phyloP scores from a whole-genome alignment of 2,797 vertebrate genomes.

The Liparis tanakae region DNA sequence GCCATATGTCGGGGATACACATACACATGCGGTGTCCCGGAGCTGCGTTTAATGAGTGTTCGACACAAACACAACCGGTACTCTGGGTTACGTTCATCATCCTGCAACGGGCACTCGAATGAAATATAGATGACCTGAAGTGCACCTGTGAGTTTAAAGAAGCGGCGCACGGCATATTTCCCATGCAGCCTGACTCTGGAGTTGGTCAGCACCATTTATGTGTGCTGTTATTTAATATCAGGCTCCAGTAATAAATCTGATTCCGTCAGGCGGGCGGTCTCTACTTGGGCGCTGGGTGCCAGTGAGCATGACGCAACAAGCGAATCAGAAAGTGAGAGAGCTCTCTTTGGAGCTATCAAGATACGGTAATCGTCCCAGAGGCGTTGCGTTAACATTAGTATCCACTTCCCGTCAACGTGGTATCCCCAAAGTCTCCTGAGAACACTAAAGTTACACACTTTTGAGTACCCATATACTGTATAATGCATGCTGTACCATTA shows the following conservation, averaged over 20 bases:
- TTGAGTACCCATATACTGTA: background rate
- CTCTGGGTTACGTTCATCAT: slow-evolving; percentile 53
- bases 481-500: slow-evolving; percentile 9
- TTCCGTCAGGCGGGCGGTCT: slow-evolving; percentile 38
- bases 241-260: slow-evolving; percentile 63
- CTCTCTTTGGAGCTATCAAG: slow-evolving; percentile 47
- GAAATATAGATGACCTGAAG: slow-evolving; percentile 70
- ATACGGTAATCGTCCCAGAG: slow-evolving; percentile 46
- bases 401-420: slow-evolving; percentile 24
- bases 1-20: slow-evolving; percentile 8
- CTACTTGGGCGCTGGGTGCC: slow-evolving; percentile 24
- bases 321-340: slow-evolving; percentile 43
- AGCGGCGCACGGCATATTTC: slow-evolving; percentile 32
- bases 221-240: slow-evolving; percentile 63
- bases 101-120: slow-evolving; percentile 45
- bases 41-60: slow-evolving; percentile 54
- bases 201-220: slow-evolving; percentile 56
- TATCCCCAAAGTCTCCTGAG: slow-evolving; percentile 12
- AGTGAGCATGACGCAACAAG: slow-evolving; percentile 30
- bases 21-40: background rate
- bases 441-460: slow-evolving; percentile 13
- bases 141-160: slow-evolving; percentile 55
- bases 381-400: slow-evolving; percentile 40
- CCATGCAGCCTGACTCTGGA: slow-evolving; percentile 39
- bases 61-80: slow-evolving; percentile 4